These are phyloP conservation scores for Erpobdella octoculata DNA, from an alignment of 2,888 invertebrate species.

Conservation along the genomic window DNA sequence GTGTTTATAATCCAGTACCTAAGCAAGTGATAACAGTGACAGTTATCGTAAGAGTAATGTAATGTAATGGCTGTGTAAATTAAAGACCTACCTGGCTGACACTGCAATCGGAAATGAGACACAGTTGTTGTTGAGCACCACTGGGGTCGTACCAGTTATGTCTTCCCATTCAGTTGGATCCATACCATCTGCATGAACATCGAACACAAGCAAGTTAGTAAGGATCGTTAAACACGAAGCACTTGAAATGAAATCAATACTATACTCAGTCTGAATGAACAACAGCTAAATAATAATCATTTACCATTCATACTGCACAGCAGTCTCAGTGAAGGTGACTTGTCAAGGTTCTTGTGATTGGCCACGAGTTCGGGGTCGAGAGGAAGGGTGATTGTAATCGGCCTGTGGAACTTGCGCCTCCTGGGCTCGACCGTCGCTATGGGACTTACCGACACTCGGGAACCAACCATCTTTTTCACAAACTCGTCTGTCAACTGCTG, in stretches of 20 bases:
- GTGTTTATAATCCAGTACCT: slow-evolving; percentile 98
- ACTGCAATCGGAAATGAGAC: slow-evolving; percentile 99
- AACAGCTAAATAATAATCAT: no score
- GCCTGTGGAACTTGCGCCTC: slow-evolving; percentile 96
- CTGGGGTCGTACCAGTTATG: slow-evolving; percentile 94
- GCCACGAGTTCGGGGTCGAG: slow-evolving; percentile 82
- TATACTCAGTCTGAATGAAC: no score
- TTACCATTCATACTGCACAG: slow-evolving; percentile 27
- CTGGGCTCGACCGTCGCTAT: slow-evolving; percentile 98
- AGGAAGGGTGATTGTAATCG: slow-evolving; percentile 96
- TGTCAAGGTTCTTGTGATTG: slow-evolving; percentile 64
- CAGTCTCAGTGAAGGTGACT: slow-evolving; percentile 23
- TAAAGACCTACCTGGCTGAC: slow-evolving; percentile 68
- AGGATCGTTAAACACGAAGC: no score
- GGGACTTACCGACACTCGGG: slow-evolving; percentile 95
- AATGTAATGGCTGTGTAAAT: background rate
- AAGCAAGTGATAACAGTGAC: background rate
- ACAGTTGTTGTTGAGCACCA: slow-evolving; percentile 96
- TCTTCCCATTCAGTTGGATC: slow-evolving; percentile 99
- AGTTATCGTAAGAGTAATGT: background rate
- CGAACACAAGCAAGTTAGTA: no score
- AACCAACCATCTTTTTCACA: slow-evolving; percentile 88
- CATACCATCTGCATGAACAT: slow-evolving; percentile 70
- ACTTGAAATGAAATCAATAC: no score
- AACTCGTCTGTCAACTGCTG: slow-evolving; percentile 94